Conservation (phyloP, 92 coral and sea anemone genomes). For the Parazoanthus atlanticus region DNA sequence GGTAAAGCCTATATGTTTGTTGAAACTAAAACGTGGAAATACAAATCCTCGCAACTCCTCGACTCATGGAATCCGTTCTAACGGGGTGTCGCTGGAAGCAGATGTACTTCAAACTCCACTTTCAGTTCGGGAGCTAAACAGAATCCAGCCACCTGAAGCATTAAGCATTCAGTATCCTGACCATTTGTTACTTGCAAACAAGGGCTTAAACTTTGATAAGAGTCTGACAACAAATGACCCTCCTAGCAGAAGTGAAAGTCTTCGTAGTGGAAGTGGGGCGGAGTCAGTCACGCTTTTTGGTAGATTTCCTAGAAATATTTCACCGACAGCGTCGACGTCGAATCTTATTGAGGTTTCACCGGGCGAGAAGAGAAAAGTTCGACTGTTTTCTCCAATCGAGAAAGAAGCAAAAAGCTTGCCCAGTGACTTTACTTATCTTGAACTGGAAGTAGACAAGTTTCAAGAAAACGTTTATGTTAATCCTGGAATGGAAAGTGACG, state of each 20-base stretch:
- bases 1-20: not conserved
- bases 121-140: not conserved
- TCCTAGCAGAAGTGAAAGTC: not conserved
- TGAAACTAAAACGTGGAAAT: not conserved
- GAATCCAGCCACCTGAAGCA: not conserved
- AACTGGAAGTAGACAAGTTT: not conserved
- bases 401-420: not conserved
- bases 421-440: not conserved
- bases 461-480: not conserved
- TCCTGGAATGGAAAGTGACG: not conserved
- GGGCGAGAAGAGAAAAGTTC: not conserved
- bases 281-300: not conserved
- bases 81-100: not conserved
- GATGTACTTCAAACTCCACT: not conserved
- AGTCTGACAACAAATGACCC: not conserved
- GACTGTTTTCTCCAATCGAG: not conserved
- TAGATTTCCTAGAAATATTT: not conserved
- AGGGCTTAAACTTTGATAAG: not conserved
- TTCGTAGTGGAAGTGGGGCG: not conserved
- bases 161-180: not conserved
- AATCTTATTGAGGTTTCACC: slow-evolving; percentile 11
- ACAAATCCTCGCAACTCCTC: not conserved
- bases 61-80: not conserved
- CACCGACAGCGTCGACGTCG: slow-evolving; percentile 19
- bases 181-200: not conserved